Conservation (phyloP, 2,888 invertebrate species). For the Drosophila sordidula region DNA sequence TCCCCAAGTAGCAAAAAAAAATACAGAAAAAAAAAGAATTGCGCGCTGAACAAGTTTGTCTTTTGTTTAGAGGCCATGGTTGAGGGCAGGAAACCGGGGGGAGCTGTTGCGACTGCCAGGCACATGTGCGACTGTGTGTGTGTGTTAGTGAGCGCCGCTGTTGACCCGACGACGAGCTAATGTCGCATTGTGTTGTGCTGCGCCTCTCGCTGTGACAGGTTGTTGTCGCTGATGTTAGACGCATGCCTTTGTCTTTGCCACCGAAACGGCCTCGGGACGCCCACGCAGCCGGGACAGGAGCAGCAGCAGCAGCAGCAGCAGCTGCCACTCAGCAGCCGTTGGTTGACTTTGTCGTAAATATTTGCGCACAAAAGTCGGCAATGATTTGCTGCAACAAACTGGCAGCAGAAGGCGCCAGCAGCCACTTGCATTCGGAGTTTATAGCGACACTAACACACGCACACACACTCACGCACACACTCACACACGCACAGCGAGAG, state of each 20-base stretch:
- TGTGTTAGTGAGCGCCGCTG: constrained; percentile 15
- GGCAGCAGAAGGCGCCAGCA: constrained; percentile 36
- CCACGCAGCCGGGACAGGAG: constrained; percentile 9
- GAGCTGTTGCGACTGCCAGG: background rate
- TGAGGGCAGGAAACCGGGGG: background rate
- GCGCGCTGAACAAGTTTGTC: constrained; percentile 64
- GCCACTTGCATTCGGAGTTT: constrained; percentile 40
- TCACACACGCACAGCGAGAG: constrained; percentile 11
- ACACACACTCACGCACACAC: constrained; percentile 16
- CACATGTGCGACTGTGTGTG: constrained; percentile 5
- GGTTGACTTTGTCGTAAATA: constrained; percentile 68
- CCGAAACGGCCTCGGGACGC: constrained; percentile 23
- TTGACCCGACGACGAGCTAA: constrained; percentile 63
- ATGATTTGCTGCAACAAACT: constrained; percentile 74
- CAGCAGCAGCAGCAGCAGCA: constrained; percentile 39
- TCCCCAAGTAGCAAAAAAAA: constrained; percentile 24
- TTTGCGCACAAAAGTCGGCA: constrained; percentile 80
- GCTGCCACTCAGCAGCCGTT: constrained; percentile 71
- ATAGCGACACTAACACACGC: constrained; percentile 23
- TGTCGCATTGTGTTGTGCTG: constrained; percentile 63
- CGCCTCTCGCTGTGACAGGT: constrained; percentile 66
- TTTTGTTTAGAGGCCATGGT: constrained; percentile 72
- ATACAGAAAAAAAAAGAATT: constrained; percentile 13
- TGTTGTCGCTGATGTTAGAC: constrained; percentile 62
- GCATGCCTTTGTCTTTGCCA: constrained; percentile 64